Base-by-base conservation (phyloP, 2,888 invertebrate species). In the Sesia apiformis region DNA sequence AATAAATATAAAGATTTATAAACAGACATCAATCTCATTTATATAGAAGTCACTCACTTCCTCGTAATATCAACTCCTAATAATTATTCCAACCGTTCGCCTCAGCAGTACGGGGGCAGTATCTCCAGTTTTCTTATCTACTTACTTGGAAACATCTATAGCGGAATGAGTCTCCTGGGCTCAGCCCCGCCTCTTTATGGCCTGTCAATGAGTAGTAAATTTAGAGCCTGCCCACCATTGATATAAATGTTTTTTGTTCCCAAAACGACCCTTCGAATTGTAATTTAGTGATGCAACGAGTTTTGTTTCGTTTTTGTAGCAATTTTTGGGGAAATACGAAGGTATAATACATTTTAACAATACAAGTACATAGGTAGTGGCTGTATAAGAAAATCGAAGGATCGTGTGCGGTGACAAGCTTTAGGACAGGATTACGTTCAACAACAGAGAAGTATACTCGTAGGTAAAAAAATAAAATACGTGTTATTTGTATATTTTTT, bases 201-300 rank as follows among this genome's bases (percentile, higher is more conserved):
- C 85, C 88, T 89, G 89, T 89, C 89, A 87, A 89, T 89, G 89
- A 85, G 83, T 87, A 82, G 81, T 82, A 81, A 87, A 89, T 89
- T 88, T 87, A 86, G 85, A 87, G 82, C 85, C 80, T 77, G 64
- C 74, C 76, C 74, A 66, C 89, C 88, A 88, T 89, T 89, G 88
- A 88, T 86, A 89, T 88, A 86, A 89, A 89, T 89, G 89, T 89
- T 89, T 87, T 88, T 88, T 87, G 87, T 87, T 82, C 89, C 88
- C 88, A 81, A 83, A 84, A 83, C 85, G 78, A 74, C 82, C 79
- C 76, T 83, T 80, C 75, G 76, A 81, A 87, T 86, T 83, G 89
- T 87, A 82, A 87, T 88, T 87, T 89, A 89, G 79, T 82, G 74
- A 67, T 56, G 64, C 58, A 62, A 23, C 23, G 23, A 23, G 23